Evolutionary conservation across 2,888 invertebrate species (phyloP).

Genomic region (Meiosimyza platycephala): DNA sequence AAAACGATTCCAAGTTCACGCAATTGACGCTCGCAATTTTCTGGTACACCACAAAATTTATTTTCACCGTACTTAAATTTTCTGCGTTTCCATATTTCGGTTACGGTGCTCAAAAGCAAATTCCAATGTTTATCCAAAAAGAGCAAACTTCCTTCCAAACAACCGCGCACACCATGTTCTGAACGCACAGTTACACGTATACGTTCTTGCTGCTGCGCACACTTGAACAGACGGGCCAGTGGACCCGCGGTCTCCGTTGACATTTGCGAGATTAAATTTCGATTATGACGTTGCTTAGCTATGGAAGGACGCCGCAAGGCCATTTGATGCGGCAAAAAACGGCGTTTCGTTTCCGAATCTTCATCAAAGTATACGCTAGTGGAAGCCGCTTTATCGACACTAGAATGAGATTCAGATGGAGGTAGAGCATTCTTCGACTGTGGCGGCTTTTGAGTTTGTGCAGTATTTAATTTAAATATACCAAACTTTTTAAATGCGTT

Average conservation of each 20-base stretch:
- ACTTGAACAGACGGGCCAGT: slow-evolving; percentile 72
- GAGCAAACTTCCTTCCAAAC: slow-evolving; percentile 80
- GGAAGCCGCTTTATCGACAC: not conserved
- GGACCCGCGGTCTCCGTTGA: slow-evolving; percentile 73
- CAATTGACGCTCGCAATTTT: slow-evolving; percentile 66
- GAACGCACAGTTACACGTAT: slow-evolving; percentile 74
- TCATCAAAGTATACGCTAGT: slow-evolving; percentile 19
- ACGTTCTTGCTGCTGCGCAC: slow-evolving; percentile 52
- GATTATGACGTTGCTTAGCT: slow-evolving; percentile 50
- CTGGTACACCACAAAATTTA: slow-evolving; percentile 57
- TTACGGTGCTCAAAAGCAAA: slow-evolving; percentile 83
- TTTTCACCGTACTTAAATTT: slow-evolving; percentile 62
- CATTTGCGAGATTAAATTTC: slow-evolving; percentile 68
- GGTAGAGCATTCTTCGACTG: not conserved
- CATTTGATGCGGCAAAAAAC: slow-evolving; percentile 70
- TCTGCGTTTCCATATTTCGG: slow-evolving; percentile 82
- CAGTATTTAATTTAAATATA: slow-evolving; percentile 53
- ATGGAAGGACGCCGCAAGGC: slow-evolving; percentile 35
- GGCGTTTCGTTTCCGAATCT: slow-evolving; percentile 50
- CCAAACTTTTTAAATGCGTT: slow-evolving; percentile 65
- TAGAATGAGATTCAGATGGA: not conserved
- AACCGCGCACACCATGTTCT: slow-evolving; percentile 79
- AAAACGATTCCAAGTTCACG: slow-evolving; percentile 68
- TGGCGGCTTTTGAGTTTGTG: slow-evolving; percentile 41
- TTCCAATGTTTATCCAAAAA: slow-evolving; percentile 97